Base-by-base conservation (phyloP, 2,888 invertebrate genomes). In the Copidosoma aretas region DNA sequence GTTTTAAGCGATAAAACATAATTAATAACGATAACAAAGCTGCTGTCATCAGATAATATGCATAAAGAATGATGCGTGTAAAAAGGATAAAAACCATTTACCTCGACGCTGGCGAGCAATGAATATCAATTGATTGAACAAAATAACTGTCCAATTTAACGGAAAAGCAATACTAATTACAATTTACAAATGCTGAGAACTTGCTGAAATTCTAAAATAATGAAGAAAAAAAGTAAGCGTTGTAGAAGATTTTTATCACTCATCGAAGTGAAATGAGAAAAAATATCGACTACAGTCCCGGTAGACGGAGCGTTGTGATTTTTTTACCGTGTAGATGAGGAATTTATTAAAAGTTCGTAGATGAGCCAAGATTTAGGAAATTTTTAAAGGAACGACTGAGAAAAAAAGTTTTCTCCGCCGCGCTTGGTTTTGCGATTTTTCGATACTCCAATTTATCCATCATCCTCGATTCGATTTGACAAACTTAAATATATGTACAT, bases 361-460 rank as follows among this genome's bases (percentile, higher is more conserved):
- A 43, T 56, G 49, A 24, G 14, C 14, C 22, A 19, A 60, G 49
- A 52, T 25, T 67, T 12, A 19, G 51, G 51, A 61, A 58, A n/a
- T 62, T 67, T 62, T 67, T 24, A 25, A 67, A 4, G 39, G 61
- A 62, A 24, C 12, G 63, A 67, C 59, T 59, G 63, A 67, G 32
- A 25, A 56, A 46, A 43, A 32, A 46, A 52, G 17, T 57, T n/a
- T 58, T 53, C 22, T 24, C 53, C 39, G 53, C 51, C 62, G 62
- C 15, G 19, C 22, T 52, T 52, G 1, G 5, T n/a, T 41, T 43
- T 54, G 59, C 58, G 60, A 57, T 62, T 66, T 65, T 71, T 73
- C 58, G 43, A 64, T 67, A 61, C 67, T 68, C 65, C 64, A 67
- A 64, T 68, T 65, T 67, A 41, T 65, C 68, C 57, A 68, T 68